Evolutionary conservation across 2,797 vertebrate genomes (phyloP).

Genomic region (Anas bernieri): DNA sequence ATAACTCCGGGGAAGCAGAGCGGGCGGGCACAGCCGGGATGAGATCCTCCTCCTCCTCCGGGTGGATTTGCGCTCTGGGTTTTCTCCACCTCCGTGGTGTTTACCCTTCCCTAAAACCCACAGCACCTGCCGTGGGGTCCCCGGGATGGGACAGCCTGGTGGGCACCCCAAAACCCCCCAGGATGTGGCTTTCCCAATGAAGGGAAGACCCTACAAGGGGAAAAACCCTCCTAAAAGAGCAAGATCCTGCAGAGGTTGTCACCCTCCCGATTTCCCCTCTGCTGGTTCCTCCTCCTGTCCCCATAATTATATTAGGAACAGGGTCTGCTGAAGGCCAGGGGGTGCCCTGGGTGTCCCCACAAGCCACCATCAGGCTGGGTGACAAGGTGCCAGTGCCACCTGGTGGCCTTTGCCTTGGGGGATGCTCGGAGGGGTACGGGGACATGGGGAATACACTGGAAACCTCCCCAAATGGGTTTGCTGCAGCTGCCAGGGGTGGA

Average conservation of each 20-base stretch:
- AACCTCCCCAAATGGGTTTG: neutral
- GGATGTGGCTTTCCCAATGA: neutral
- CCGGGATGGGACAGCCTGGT: fast-evolving
- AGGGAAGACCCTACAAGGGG: no score
- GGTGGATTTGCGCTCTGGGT: neutral
- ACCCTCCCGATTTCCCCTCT: fast-evolving
- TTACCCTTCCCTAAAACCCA: fast-evolving
- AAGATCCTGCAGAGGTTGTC: no score
- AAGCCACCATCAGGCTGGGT: neutral
- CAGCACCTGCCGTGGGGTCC: neutral
- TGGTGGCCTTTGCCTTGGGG: conserved; percentile 3
- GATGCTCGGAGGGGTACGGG: neutral
- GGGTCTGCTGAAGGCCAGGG: neutral
- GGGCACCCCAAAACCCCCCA: neutral
- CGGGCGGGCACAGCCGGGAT: neutral
- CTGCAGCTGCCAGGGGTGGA: neutral
- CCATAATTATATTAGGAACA: fast-evolving
- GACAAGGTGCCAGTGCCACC: conserved; percentile 40
- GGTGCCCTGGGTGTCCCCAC: neutral
- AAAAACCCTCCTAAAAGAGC: neutral
- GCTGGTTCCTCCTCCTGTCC: fast-evolving
- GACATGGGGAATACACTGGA: fast-evolving
- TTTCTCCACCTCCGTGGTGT: fast-evolving
- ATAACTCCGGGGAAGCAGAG: neutral
- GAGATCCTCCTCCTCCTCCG: fast-evolving